Evolutionary conservation across 2,797 vertebrate genomes (phyloP), one percentile per base, ranked within the genome.

Genomic region (Syngnathus rostellatus): DNA sequence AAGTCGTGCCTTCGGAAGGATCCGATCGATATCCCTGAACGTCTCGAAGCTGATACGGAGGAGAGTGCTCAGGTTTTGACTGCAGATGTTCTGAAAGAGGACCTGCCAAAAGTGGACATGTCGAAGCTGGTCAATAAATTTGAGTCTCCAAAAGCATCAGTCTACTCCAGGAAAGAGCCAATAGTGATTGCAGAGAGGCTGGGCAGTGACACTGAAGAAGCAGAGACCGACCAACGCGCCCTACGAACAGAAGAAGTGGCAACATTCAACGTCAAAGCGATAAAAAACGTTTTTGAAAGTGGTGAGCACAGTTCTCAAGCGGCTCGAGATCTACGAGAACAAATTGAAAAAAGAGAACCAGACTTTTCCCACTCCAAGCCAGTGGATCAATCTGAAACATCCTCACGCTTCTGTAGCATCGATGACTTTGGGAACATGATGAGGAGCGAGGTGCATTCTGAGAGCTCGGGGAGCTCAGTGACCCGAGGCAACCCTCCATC

Each of bases 401-500:
- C 85, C 12, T 82, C 84, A 1, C 72, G 89, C 54, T 88, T 92
- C 83, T 92, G 90, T 57, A 80, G 69, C 23, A 2, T 89, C 11
- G 92, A 93, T 6, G 79, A 90, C 31, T 91, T 91, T 45, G 91
- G 92, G 46, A 92, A 88, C 81, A 69, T 83, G 12, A 83, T 79
- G 0, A 88, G 79, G 66, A 86, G 77, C 0, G 84, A 88, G 53
- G 72, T 68, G 58, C 86, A 83, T 63, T 85, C 90, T 41, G 88
- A 90, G 73, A 84, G 79, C 68, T 74, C 90, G 5, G 89, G 89
- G 73, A 85, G 78, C 67, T 74, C 90, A 4, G 74, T 81, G 69
- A 80, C 87, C 60, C 89, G 90, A 2, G 91, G 88, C 1, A 93
- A 86, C 61, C 95, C 95, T 14, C 95, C 95, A 0, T 95, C 94